Evolutionary conservation across 2,888 invertebrate genomes (phyloP).

Genomic region (Gibbula magus): DNA sequence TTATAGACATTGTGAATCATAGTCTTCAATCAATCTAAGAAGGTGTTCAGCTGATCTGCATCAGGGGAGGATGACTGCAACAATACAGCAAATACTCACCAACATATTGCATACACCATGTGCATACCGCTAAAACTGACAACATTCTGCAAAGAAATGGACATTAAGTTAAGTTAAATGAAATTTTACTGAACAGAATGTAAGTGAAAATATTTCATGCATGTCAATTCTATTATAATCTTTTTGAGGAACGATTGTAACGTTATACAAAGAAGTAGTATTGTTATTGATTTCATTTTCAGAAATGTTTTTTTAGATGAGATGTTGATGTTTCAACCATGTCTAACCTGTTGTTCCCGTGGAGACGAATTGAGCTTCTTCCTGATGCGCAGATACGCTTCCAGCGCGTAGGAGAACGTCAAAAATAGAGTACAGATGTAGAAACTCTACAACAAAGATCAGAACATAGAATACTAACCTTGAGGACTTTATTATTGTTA

Average conservation of each 20-base stretch:
- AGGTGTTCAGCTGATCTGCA: background rate
- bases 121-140: slow-evolving; percentile 22
- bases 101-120: slow-evolving; percentile 30
- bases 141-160: slow-evolving; percentile 5
- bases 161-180: background rate
- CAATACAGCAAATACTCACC: slow-evolving; percentile 26
- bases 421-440: slow-evolving; percentile 48
- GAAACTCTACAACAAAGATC: slow-evolving; percentile 36
- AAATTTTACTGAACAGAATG: too few species aligned
- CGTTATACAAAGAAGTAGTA: too few species aligned
- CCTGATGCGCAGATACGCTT: slow-evolving; percentile 41
- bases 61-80: background rate
- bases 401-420: slow-evolving; percentile 47
- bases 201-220: too few species aligned
- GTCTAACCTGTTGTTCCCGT: background rate
- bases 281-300: too few species aligned
- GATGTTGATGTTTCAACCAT: too few species aligned
- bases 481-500: too few species aligned
- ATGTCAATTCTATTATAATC: too few species aligned
- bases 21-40: background rate
- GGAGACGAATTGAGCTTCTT: slow-evolving; percentile 22
- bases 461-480: too few species aligned
- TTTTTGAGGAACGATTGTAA: too few species aligned
- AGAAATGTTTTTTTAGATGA: too few species aligned
- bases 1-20: too few species aligned